phyloP scores from a whole-genome alignment of 2,888 invertebrate species.

The Orthosia gracilis region DNA sequence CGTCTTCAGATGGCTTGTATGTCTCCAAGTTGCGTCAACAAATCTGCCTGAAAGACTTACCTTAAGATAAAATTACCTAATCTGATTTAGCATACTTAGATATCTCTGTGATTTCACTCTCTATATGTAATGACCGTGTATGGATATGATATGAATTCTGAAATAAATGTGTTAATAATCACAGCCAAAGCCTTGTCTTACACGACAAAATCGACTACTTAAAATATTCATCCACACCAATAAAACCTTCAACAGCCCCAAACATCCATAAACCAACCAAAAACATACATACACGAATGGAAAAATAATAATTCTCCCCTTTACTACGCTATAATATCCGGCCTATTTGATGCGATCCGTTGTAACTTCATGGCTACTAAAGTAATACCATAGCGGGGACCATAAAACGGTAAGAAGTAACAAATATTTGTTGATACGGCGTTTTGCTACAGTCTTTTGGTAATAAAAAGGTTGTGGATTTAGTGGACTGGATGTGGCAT shows the following conservation, averaged over 20 bases:
- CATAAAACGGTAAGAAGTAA: slow-evolving; percentile 72
- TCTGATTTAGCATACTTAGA: no score
- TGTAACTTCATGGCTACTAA: slow-evolving; percentile 68
- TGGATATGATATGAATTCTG: no score
- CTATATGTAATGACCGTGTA: no score
- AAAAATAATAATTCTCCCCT: slow-evolving; percentile 67
- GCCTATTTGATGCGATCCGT: slow-evolving; percentile 47
- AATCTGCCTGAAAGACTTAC: no score
- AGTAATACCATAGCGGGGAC: slow-evolving; percentile 72
- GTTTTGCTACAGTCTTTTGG: slow-evolving; percentile 66
- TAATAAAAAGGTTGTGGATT: slow-evolving; percentile 61
- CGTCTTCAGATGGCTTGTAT: no score
- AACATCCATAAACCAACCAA: slow-evolving; percentile 29
- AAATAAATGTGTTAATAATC: no score
- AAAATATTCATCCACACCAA: background rate
- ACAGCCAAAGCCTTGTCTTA: background rate
- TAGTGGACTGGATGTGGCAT: slow-evolving; percentile 22
- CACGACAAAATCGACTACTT: background rate
- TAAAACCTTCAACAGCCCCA: slow-evolving; percentile 11
- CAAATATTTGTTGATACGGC: slow-evolving; percentile 77
- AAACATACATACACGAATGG: slow-evolving; percentile 49
- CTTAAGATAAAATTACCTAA: no score
- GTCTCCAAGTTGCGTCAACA: no score
- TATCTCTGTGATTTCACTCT: no score
- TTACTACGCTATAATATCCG: slow-evolving; percentile 65